Evolutionary conservation across 1,140 invertebrate genomes (phyloP).

Genomic region (Eulimnadia texana): DNA sequence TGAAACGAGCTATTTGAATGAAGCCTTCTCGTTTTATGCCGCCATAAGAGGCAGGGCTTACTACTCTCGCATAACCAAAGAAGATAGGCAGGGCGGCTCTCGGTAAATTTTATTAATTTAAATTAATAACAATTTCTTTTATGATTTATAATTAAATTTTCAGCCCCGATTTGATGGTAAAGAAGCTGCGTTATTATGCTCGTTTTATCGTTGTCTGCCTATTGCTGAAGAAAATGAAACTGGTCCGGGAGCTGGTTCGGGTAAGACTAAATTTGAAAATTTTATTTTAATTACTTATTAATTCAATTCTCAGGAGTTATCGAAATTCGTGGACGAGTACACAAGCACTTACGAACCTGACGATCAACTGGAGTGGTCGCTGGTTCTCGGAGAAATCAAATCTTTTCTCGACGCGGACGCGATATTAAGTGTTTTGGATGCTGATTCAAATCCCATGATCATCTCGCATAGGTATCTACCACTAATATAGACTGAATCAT

Average conservation of each 20-base stretch:
- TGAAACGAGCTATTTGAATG: conserved; percentile 89
- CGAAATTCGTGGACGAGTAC: conserved; percentile 84
- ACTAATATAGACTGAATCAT: conserved; percentile 8
- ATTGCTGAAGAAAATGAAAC: conserved; percentile 83
- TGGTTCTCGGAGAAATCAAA: conserved; percentile 88
- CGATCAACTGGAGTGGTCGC: conserved; percentile 88
- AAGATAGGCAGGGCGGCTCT: conserved; percentile 50
- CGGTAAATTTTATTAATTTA: neutral
- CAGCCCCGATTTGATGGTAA: conserved; percentile 89
- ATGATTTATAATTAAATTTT: neutral
- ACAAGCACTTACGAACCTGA: conserved; percentile 89
- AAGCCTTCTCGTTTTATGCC: conserved; percentile 91
- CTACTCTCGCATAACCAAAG: conserved; percentile 83
- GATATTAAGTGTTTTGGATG: conserved; percentile 69
- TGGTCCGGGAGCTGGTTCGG: conserved; percentile 78
- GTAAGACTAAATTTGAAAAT: conserved; percentile 25
- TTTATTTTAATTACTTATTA: conserved; percentile 12
- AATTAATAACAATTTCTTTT: neutral
- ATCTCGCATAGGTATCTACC: conserved; percentile 57
- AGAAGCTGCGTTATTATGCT: conserved; percentile 91
- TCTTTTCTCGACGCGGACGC: conserved; percentile 87
- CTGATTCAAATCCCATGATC: conserved; percentile 65
- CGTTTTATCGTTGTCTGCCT: conserved; percentile 93
- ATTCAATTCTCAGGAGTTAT: conserved; percentile 47
- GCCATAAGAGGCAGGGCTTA: conserved; percentile 86